Evolutionary conservation across 2,113 vertebrate genomes (phyloP).

Genomic region (Psittacula cyanocephala): DNA sequence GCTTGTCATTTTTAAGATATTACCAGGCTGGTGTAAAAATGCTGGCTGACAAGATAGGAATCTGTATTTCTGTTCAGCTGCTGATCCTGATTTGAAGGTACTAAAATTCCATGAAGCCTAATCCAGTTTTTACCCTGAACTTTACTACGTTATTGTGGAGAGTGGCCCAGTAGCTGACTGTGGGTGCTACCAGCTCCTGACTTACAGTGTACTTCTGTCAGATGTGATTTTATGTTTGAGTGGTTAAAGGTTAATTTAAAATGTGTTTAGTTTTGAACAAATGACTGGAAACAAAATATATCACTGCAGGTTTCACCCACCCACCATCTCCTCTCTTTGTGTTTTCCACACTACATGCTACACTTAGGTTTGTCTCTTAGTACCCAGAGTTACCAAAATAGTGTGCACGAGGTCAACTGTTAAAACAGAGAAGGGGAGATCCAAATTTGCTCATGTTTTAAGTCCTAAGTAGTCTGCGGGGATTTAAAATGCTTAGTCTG

Average conservation of each 20-base stretch:
- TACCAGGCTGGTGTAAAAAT: background rate
- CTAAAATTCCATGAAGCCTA: background rate
- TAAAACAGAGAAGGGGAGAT: background rate
- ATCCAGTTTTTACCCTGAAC: background rate
- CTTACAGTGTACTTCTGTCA: background rate
- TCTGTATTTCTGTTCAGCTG: background rate
- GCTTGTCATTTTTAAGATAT: background rate
- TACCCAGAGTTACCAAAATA: background rate
- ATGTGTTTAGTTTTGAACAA: background rate
- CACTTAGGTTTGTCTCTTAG: background rate
- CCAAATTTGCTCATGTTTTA: background rate
- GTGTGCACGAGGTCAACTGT: background rate
- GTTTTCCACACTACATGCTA: background rate
- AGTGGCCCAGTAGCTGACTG: background rate
- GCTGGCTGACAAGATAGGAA: background rate
- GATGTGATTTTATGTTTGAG: background rate
- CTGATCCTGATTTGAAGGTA: background rate
- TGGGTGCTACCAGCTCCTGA: background rate
- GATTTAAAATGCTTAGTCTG: background rate
- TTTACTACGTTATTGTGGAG: background rate
- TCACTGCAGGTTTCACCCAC: background rate
- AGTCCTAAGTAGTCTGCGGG: background rate
- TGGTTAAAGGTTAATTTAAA: background rate
- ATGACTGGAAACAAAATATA: background rate
- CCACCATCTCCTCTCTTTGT: background rate